phyloP scores from a whole-genome alignment of 2,797 vertebrate genomes.

The Sebastes dallii region DNA sequence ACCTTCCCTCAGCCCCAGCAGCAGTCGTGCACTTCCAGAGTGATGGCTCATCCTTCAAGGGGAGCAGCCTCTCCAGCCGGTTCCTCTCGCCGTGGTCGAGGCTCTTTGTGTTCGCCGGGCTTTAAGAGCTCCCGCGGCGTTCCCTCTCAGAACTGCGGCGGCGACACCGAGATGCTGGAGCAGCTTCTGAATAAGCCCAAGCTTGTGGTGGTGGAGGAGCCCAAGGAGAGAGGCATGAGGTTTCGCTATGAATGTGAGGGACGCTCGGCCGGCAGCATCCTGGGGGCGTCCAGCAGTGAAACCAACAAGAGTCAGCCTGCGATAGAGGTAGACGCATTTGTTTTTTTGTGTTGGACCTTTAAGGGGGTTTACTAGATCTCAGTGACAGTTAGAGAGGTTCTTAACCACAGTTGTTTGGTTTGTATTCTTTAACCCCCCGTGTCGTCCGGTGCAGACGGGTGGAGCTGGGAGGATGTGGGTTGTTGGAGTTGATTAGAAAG shows the following conservation, averaged over 20 bases:
- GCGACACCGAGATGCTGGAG: constrained; percentile 72
- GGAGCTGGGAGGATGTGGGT: constrained; percentile 45
- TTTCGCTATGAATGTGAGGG: constrained; percentile 97
- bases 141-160: constrained; percentile 38
- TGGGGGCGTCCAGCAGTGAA: constrained; percentile 89
- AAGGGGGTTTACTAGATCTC: constrained; percentile 39
- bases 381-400: constrained; percentile 8
- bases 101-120: background rate
- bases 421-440: background rate
- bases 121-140: background rate
- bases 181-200: constrained; percentile 80
- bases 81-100: constrained; percentile 37
- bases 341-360: background rate
- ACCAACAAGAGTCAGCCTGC: constrained; percentile 89
- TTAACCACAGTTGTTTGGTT: constrained; percentile 42
- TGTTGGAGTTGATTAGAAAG: constrained; percentile 61
- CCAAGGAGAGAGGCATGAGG: constrained; percentile 95
- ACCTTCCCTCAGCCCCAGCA: constrained; percentile 26
- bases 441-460: background rate
- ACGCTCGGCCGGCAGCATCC: constrained; percentile 92
- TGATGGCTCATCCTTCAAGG: constrained; percentile 59
- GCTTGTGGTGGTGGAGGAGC: constrained; percentile 90
- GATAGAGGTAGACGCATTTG: constrained; percentile 80
- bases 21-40: constrained; percentile 3
- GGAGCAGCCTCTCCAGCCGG: background rate